Percentiles rank a stretch among this genome's conserved stretches.
Conservation (phyloP, 2,113 vertebrate species). For the Rynchops niger region DNA sequence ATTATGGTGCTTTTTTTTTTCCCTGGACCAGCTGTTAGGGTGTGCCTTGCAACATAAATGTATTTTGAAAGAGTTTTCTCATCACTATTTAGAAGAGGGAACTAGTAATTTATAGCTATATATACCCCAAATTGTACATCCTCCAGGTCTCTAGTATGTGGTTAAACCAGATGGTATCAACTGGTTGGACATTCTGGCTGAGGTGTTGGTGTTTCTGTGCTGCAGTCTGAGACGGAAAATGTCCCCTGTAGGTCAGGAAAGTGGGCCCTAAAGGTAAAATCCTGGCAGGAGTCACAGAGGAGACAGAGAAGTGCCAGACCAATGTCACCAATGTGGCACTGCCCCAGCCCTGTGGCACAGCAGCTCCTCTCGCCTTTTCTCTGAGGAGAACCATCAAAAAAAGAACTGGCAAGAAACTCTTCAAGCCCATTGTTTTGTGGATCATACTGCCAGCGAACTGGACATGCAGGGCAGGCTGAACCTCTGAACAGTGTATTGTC, state of each 20-base stretch:
- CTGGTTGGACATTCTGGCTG: neutral
- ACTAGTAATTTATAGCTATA: neutral
- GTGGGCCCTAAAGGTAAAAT: neutral
- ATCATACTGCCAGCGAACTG: neutral
- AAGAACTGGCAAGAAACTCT: neutral
- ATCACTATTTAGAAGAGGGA: neutral
- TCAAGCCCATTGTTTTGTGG: neutral
- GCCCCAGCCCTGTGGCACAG: neutral
- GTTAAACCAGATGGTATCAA: neutral
- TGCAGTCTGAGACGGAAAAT: neutral
- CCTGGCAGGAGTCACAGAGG: neutral
- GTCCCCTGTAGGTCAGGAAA: neutral
- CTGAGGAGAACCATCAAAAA: too few species aligned
- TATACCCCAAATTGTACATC: neutral
- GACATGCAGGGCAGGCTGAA: neutral
- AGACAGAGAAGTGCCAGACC: neutral
- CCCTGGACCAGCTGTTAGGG: neutral
- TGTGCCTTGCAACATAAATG: neutral
- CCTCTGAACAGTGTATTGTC: neutral
- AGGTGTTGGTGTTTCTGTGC: neutral
- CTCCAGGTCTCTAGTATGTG: neutral
- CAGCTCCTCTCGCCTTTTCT: neutral
- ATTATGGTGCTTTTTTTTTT: fast-evolving
- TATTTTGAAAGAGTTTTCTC: neutral
- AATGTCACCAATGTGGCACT: neutral